Evolutionary conservation across 1,140 invertebrate genomes (phyloP).

Genomic region (Ruditapes philippinarum): DNA sequence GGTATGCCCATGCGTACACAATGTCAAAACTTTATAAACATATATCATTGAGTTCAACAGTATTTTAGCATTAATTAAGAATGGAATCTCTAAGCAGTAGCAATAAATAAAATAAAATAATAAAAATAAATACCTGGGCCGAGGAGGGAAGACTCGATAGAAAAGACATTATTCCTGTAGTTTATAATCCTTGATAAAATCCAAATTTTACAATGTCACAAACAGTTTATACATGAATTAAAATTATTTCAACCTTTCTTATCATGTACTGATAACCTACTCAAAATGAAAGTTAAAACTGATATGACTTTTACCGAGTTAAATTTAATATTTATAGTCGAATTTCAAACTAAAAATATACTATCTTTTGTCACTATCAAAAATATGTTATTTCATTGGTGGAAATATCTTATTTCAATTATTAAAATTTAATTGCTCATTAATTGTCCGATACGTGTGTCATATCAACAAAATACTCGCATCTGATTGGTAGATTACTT

Average conservation of each 20-base stretch:
- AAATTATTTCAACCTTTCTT: conserved; percentile 17
- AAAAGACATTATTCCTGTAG: neutral
- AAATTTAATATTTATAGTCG: neutral
- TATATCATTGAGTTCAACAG: too few relatives aligned
- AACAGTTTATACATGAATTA: neutral
- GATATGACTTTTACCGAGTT: conserved; percentile 11
- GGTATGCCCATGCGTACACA: too few relatives aligned
- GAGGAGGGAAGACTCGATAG: neutral
- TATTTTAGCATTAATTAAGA: too few relatives aligned
- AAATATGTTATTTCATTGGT: conserved; percentile 32
- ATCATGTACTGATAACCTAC: conserved; percentile 14
- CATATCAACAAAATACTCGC: conserved; percentile 25
- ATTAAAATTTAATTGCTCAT: neutral
- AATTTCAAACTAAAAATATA: neutral
- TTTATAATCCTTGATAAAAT: neutral
- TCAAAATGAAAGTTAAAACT: neutral
- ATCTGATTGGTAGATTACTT: conserved; percentile 22
- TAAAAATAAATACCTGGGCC: neutral
- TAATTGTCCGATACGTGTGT: conserved; percentile 4
- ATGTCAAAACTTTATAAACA: too few relatives aligned
- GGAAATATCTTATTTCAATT: conserved; percentile 48
- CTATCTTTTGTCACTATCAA: neutral
- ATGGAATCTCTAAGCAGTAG: too few relatives aligned
- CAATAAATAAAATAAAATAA: too few relatives aligned
- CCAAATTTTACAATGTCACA: conserved; percentile 2